Evolutionary conservation across 2,888 invertebrate genomes (phyloP), one percentile per base, ranked within the genome.

Genomic region (Sepioteuthis lessoniana): DNA sequence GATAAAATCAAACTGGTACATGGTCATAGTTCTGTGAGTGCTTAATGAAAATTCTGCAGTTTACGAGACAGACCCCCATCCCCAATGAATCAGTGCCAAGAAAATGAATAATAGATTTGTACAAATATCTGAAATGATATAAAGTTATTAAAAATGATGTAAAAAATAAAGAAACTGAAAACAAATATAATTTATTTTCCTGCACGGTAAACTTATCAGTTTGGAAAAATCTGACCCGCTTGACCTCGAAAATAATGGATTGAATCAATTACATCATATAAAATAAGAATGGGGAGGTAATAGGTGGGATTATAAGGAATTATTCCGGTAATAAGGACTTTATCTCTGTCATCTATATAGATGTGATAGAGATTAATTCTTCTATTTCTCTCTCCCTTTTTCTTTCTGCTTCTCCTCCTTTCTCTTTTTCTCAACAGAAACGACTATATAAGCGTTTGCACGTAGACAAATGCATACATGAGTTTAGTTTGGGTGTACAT

Each of bases 141-240:
- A 76, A 35, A n/a, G n/a, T 76, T 76, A 76, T 76, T n/a, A 35
- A 35, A 76, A 76, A n/a, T 76, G 3, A 76, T 13, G 8, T 13
- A 35, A n/a, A 76, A n/a, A 76, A 76, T 31, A 76, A 76, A 76
- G n/a, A 35, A 76, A n/a, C 16, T 76, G n/a, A 76, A 76, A 76
- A 76, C n/a, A 76, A n/a, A 76, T 76, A 35, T 76, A 76, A 76
- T 76, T 76, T 76, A 35, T 76, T 76, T 76, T 42, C 16, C 76
- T n/a, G 16, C n/a, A 76, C n/a, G n/a, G n/a, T n/a, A 76, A 76
- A 76, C 76, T 76, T 76, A 76, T 76, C 76, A 76, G n/a, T 76
- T 76, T 76, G 76, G 76, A 19, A 19, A 76, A 76, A 76, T 76
- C n/a, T 76, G 76, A 35, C 76, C 76, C n/a, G 76, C 1, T 0